phyloP scores from a whole-genome alignment of 2,888 invertebrate species.

The Chalcosyrphus nemorum region DNA sequence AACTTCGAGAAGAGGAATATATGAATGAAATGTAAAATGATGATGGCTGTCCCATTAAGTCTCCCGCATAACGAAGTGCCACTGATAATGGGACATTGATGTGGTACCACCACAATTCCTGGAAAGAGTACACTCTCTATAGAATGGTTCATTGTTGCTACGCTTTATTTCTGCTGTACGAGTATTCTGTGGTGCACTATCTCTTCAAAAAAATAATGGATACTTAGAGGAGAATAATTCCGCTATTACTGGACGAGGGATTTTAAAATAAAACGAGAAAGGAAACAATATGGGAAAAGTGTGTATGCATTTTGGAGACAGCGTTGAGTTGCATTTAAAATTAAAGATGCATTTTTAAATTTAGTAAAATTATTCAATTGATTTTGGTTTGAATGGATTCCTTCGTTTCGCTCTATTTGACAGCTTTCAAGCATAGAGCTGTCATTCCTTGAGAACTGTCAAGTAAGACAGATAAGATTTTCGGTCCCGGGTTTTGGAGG shows the following conservation, averaged over 20 bases:
- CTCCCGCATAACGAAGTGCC: conserved; percentile 20
- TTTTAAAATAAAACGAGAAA: neutral
- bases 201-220: conserved; percentile 1
- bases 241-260: neutral
- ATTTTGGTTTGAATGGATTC: too few relatives aligned
- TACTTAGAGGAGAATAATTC: conserved; percentile 4
- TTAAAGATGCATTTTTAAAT: too few relatives aligned
- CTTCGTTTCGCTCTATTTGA: too few relatives aligned
- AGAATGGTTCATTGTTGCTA: neutral
- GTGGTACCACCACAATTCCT: conserved; percentile 37
- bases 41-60: conserved; percentile 63
- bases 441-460: too few relatives aligned
- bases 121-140: conserved; percentile 2
- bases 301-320: neutral
- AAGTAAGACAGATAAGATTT: too few relatives aligned
- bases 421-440: too few relatives aligned
- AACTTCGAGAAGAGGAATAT: conserved; percentile 10
- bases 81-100: conserved; percentile 46
- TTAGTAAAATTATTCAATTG: too few relatives aligned
- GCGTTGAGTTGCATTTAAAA: neutral
- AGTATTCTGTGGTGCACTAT: neutral
- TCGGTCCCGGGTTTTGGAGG: too few relatives aligned
- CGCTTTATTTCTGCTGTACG: conserved; percentile 2
- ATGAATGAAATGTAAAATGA: conserved; percentile 56
- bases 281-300: neutral